Evolutionary conservation across 30 jellyfish, hydroid and myxozoan genomes (phyloP).

Genomic region (Cassiopea xamachana): DNA sequence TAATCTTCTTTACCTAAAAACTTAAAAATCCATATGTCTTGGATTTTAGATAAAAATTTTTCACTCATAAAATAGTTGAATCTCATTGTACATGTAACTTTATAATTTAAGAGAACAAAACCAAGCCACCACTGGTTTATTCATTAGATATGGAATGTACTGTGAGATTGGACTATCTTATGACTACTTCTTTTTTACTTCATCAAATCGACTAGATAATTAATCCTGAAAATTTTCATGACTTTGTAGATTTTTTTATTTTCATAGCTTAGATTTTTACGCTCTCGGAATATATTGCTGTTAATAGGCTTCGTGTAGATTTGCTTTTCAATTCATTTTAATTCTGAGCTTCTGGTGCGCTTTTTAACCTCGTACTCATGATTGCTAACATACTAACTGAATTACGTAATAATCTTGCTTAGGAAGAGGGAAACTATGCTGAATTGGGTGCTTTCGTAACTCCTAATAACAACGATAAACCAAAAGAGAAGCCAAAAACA

Average conservation of each 20-base stretch:
- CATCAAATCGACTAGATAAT: too few relatives aligned
- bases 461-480: slow-evolving; percentile 28
- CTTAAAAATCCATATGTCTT: too few relatives aligned
- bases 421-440: slow-evolving; percentile 68
- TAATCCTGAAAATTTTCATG: too few relatives aligned
- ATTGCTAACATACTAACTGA: slow-evolving; percentile 70
- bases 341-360: too few relatives aligned
- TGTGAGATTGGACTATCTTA: too few relatives aligned
- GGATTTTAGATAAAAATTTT: too few relatives aligned
- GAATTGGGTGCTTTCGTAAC: slow-evolving; percentile 57
- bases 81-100: neutral
- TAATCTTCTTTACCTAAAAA: too few relatives aligned
- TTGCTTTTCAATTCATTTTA: too few relatives aligned
- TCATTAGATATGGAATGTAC: too few relatives aligned
- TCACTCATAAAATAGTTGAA: neutral
- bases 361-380: neutral
- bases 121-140: neutral
- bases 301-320: neutral
- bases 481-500: slow-evolving; percentile 53
- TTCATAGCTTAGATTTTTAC: neutral
- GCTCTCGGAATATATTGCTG: neutral
- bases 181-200: too few relatives aligned
- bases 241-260: too few relatives aligned
- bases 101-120: neutral
- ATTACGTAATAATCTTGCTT: slow-evolving; percentile 41